These are phyloP conservation scores for Rhagium mordax DNA, from an alignment of 2,888 invertebrate species.

Conservation along the genomic window DNA sequence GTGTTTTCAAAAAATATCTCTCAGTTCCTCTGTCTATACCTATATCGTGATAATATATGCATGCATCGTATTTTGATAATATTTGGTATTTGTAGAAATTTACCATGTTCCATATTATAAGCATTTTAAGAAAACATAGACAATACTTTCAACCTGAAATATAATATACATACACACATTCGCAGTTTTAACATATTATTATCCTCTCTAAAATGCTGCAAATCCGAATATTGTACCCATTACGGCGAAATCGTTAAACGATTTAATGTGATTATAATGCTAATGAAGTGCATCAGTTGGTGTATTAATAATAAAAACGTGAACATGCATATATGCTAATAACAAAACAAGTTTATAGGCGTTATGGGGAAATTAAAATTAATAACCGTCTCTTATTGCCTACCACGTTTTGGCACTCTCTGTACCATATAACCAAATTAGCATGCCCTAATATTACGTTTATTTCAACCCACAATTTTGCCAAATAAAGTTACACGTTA, in stretches of 20 bases:
- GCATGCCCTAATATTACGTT: not conserved
- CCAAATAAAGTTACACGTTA: not conserved
- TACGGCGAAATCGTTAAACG: not conserved
- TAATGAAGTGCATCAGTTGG: conserved; percentile 4
- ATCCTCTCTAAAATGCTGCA: not conserved
- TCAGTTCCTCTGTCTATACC: no score
- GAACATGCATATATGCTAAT: not conserved
- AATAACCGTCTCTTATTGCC: conserved; percentile 1
- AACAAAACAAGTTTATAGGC: not conserved
- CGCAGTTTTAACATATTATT: no score
- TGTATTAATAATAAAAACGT: conserved; percentile 19
- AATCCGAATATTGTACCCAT: not conserved
- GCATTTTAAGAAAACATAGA: no score
- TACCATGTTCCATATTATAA: no score
- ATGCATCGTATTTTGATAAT: no score
- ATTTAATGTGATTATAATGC: not conserved
- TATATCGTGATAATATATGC: no score
- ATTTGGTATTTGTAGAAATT: no score
- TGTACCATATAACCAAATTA: not conserved
- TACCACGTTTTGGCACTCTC: conserved; percentile 2
- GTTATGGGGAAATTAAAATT: not conserved
- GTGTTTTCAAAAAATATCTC: no score
- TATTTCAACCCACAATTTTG: not conserved
- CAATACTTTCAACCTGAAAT: no score
- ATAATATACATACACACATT: no score